Evolutionary conservation across 2,113 vertebrate species (phyloP), one percentile per base, ranked within the genome.

Genomic region (Delphinapterus leucas): DNA sequence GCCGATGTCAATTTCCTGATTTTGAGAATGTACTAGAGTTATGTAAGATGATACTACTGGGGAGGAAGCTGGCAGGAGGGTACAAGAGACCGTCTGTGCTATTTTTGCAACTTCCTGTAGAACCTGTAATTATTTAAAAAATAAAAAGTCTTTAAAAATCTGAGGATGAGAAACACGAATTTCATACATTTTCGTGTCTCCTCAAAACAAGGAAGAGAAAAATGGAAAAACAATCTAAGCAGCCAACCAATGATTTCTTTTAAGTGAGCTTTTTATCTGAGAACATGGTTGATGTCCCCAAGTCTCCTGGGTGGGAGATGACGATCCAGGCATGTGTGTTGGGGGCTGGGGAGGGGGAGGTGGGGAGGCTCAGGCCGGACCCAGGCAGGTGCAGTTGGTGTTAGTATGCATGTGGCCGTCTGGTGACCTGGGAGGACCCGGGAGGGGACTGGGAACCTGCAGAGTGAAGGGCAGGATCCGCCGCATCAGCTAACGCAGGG

Each of bases 21-120:
- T 84, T 55, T 44, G 67, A 86, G 63, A 68, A 38, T 49, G 55
- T 33, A 23, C 36, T 28, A 5, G 21, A 70, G 88, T 84, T 58
- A 58, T 11, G 2, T 25, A 68, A 80, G 70, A 73, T 1, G 44
- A 3, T 33, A 6, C 9, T 28, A 0, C 6, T 3, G 4, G 14
- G 10, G 23, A 36, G 31, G 26, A 55, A 49, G 58, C 2, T 0
- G 49, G 6, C 21, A 11, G 17, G 18, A 68, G 26, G 26, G 70
- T 8, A 8, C 23, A 6, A 10, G 10, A 49, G 68, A 31, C 12
- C 6, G 25, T 15, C 90, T 41, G 33, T 1, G n/a, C n/a, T 61
- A 61, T 88, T 86, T 93, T 81, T 60, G 31, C n/a, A 67, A 83
- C 38, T 80, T 95, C 84, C 92, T 93, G 63, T 49, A 12, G 15